Percentiles rank a stretch among this genome's conserved stretches.
phyloP scores from a whole-genome alignment of 1,140 invertebrate species.

The Coenobita brevimanus region DNA sequence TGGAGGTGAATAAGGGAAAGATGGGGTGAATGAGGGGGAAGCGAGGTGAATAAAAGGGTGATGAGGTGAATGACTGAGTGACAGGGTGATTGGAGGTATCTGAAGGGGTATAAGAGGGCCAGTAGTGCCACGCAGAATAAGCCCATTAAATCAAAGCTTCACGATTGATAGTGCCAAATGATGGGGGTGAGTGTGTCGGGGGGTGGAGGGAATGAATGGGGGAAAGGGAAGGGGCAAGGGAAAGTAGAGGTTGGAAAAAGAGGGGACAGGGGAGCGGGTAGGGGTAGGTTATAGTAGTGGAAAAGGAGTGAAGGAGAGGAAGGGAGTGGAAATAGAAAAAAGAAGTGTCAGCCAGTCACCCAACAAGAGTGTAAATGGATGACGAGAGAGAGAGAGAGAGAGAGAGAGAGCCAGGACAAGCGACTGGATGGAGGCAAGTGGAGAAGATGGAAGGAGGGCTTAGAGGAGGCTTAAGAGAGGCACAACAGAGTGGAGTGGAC shows the following conservation, averaged over 20 bases:
- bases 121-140: too few species aligned
- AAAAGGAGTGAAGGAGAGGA: not conserved
- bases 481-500: too few species aligned
- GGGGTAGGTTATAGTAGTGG: not conserved
- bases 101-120: not conserved
- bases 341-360: too few species aligned
- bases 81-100: not conserved
- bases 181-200: not conserved
- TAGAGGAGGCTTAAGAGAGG: too few species aligned
- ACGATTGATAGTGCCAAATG: not conserved
- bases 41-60: not conserved
- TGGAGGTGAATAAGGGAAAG: not conserved
- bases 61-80: not conserved
- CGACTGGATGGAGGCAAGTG: not conserved
- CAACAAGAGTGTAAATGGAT: not conserved
- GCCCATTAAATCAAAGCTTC: too few species aligned
- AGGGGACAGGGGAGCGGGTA: too few species aligned
- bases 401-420: not conserved
- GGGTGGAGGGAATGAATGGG: not conserved
- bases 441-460: not conserved
- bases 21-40: not conserved
- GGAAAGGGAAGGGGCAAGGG: not conserved
- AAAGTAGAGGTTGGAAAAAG: not conserved
- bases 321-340: too few species aligned
- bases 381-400: slow-evolving; percentile 6